Percentiles rank a stretch among this genome's conserved stretches.
Conservation (phyloP, 1,140 invertebrate genomes). For the Caenorhabditis brenneri region DNA sequence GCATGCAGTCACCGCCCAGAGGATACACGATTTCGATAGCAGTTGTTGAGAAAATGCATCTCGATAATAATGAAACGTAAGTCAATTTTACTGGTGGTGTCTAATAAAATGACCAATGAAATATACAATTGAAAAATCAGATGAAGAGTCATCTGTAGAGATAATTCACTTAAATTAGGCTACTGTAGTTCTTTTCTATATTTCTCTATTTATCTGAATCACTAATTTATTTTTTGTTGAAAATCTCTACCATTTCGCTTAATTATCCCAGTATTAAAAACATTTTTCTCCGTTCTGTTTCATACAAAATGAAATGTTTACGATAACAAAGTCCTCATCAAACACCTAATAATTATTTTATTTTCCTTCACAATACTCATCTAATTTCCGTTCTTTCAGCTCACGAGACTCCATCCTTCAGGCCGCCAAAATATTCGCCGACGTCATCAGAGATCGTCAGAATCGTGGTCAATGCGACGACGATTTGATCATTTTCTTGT, state of each 20-base stretch:
- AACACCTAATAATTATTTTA: neutral
- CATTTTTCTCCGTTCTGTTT: too few relatives aligned
- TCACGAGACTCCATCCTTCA: neutral
- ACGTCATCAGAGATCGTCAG: constrained; percentile 43
- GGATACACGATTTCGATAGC: constrained; percentile 42
- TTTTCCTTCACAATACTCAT: neutral
- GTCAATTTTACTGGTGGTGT: neutral
- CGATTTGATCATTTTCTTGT: constrained; percentile 51
- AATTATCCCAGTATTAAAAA: too few relatives aligned
- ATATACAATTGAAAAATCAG: too few relatives aligned
- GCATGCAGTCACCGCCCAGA: neutral
- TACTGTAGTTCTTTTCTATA: too few relatives aligned
- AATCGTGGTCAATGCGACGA: constrained; percentile 53
- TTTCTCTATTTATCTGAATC: too few relatives aligned
- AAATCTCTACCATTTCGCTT: too few relatives aligned
- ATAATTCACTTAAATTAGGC: too few relatives aligned
- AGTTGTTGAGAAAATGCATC: constrained; percentile 7
- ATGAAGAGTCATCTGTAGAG: too few relatives aligned
- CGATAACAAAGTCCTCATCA: too few relatives aligned
- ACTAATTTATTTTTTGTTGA: too few relatives aligned
- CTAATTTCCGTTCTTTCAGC: neutral
- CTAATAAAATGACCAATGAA: too few relatives aligned
- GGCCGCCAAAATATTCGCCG: constrained; percentile 49
- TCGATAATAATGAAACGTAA: constrained; percentile 43
- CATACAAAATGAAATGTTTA: too few relatives aligned